Evolutionary conservation across 2,113 vertebrate species (phyloP).

Genomic region (Pteruthius melanotis): DNA sequence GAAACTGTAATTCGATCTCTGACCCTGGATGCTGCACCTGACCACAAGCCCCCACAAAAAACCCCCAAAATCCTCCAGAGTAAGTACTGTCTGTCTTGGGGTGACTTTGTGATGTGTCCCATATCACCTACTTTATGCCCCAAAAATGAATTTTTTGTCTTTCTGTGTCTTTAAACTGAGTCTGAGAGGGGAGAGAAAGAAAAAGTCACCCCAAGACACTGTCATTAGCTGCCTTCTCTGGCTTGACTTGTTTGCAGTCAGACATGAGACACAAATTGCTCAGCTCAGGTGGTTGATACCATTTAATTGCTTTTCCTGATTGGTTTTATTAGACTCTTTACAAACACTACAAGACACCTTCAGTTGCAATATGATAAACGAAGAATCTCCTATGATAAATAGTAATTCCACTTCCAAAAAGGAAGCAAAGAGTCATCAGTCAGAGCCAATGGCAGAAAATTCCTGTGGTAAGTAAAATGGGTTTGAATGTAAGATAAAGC

Average conservation of each 20-base stretch:
- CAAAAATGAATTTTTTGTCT: no score
- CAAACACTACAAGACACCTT: neutral
- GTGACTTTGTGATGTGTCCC: no score
- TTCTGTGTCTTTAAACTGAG: no score
- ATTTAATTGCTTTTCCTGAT: neutral
- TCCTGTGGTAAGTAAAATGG: slow-evolving; percentile 1
- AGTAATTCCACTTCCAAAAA: neutral
- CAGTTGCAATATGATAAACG: neutral
- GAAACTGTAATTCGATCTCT: slow-evolving; percentile 97
- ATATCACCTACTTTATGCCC: no score
- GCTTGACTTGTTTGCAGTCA: neutral
- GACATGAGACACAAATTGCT: neutral
- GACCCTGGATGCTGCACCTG: slow-evolving; percentile 91
- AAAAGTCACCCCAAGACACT: no score
- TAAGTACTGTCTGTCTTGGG: no score
- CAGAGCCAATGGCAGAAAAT: neutral
- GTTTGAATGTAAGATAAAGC: neutral
- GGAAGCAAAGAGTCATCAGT: neutral
- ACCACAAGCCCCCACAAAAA: slow-evolving; percentile 83
- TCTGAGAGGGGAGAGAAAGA: no score
- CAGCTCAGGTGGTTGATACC: neutral
- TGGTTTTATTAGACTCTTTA: neutral
- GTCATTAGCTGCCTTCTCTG: slow-evolving; percentile 22
- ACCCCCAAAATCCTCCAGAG: slow-evolving; percentile 58
- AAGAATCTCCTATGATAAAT: neutral